phyloP scores from a whole-genome alignment of 2,113 vertebrate genomes.

The Rhizomys pruinosus region DNA sequence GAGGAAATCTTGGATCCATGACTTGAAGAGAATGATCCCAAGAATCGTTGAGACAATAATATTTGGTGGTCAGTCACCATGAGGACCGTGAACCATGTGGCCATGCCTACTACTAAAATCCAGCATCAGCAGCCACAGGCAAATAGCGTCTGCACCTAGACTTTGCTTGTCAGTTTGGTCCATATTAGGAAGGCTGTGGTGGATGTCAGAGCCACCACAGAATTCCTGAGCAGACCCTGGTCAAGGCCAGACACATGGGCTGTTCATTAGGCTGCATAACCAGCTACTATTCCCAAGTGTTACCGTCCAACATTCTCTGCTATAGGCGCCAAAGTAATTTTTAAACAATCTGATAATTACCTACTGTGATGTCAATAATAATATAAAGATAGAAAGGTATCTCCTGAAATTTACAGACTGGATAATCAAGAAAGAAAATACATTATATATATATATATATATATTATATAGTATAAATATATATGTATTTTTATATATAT shows the following conservation, averaged over 20 bases:
- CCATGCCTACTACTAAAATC: not conserved
- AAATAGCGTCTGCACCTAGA: not conserved
- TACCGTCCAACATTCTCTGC: not conserved
- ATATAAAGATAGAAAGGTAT: not conserved
- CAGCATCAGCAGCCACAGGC: not conserved
- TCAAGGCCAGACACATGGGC: not conserved
- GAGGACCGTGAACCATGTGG: fast-evolving
- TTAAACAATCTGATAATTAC: not conserved
- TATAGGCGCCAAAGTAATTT: not conserved
- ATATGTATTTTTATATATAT: too few relatives aligned
- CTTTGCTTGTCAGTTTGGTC: not conserved
- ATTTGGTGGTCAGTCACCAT: not conserved
- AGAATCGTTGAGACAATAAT: not conserved
- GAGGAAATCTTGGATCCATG: not conserved
- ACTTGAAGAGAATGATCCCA: not conserved
- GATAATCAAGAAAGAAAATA: not conserved
- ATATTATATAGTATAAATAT: too few relatives aligned
- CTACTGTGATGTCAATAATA: not conserved
- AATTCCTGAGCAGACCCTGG: not conserved
- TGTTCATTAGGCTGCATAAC: not conserved
- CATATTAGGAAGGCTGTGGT: not conserved
- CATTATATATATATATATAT: not conserved
- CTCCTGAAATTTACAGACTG: not conserved
- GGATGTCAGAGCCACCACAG: not conserved
- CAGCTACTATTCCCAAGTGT: not conserved